phyloP scores from a whole-genome alignment of 2,113 vertebrate species.

The Leucosticte australis region DNA sequence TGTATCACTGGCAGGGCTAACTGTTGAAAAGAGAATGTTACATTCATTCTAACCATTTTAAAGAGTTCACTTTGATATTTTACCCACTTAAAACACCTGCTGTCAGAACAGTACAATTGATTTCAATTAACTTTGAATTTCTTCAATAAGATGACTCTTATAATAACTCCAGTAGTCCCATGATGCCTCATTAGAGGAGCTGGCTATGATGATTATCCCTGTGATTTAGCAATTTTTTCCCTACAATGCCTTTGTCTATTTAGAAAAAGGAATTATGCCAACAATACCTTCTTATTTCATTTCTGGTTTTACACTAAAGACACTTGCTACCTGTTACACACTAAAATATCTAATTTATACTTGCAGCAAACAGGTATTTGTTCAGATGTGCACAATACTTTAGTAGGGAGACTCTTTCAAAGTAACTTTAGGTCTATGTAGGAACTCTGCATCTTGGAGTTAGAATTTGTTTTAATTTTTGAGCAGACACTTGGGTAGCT shows the following conservation, averaged over 20 bases:
- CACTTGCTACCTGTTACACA: slow-evolving; percentile 14
- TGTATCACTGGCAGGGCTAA: slow-evolving; percentile 5
- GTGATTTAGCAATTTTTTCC: slow-evolving; percentile 66
- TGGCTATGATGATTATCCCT: slow-evolving; percentile 58
- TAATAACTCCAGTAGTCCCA: slow-evolving; percentile 74
- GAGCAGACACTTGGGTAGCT: background rate
- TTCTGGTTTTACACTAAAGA: background rate
- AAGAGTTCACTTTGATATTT: slow-evolving; percentile 57
- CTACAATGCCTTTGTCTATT: slow-evolving; percentile 52
- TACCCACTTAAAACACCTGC: slow-evolving; percentile 65
- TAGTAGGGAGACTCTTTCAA: background rate
- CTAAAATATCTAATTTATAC: background rate
- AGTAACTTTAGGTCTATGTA: background rate
- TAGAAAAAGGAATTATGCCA: slow-evolving; percentile 10
- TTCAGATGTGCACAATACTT: background rate
- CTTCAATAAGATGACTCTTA: slow-evolving; percentile 58
- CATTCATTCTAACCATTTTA: slow-evolving; percentile 24
- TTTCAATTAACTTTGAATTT: slow-evolving; percentile 70
- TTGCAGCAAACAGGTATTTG: background rate
- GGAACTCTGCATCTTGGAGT: background rate
- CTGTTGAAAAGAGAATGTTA: background rate
- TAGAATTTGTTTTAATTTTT: background rate
- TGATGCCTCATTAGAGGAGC: slow-evolving; percentile 71
- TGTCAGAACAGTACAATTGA: slow-evolving; percentile 59
- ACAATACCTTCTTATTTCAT: background rate